phyloP scores from a whole-genome alignment of 2,113 vertebrate genomes.

The Prionailurus viverrinus region DNA sequence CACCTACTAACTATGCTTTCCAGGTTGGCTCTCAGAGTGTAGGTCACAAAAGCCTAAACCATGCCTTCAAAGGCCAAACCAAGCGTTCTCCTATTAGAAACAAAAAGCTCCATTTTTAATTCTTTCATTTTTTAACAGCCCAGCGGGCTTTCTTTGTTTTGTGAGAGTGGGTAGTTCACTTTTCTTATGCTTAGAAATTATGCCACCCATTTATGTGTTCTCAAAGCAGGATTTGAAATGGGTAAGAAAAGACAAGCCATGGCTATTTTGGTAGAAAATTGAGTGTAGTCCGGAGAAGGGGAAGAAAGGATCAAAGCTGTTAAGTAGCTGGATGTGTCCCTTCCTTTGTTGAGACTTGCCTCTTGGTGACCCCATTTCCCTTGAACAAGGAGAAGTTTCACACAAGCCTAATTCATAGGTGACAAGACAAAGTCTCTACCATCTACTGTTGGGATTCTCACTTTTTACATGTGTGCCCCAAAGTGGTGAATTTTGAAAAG shows the following conservation, averaged over 20 bases:
- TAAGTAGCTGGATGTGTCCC: background rate
- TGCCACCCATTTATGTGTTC: constrained; percentile 58
- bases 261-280: constrained; percentile 55
- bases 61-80: constrained; percentile 32
- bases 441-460: background rate
- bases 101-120: constrained; percentile 47
- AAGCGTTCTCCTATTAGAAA: constrained; percentile 47
- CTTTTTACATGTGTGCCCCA: background rate
- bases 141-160: constrained; percentile 68
- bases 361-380: constrained; percentile 39
- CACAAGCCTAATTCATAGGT: background rate
- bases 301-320: constrained; percentile 17
- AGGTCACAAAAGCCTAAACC: constrained; percentile 51
- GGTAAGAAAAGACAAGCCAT: constrained; percentile 55
- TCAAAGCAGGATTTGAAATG: constrained; percentile 58
- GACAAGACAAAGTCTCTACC: background rate
- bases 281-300: background rate
- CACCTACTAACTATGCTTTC: background rate
- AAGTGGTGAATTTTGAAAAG: background rate
- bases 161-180: constrained; percentile 61
- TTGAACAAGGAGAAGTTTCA: background rate
- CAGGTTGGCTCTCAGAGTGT: background rate
- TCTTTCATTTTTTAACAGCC: constrained; percentile 55
- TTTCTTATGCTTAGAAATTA: constrained; percentile 65
- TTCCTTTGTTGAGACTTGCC: background rate